phyloP scores from a whole-genome alignment of 2,797 vertebrate genomes.

The Hoplostethus atlanticus region DNA sequence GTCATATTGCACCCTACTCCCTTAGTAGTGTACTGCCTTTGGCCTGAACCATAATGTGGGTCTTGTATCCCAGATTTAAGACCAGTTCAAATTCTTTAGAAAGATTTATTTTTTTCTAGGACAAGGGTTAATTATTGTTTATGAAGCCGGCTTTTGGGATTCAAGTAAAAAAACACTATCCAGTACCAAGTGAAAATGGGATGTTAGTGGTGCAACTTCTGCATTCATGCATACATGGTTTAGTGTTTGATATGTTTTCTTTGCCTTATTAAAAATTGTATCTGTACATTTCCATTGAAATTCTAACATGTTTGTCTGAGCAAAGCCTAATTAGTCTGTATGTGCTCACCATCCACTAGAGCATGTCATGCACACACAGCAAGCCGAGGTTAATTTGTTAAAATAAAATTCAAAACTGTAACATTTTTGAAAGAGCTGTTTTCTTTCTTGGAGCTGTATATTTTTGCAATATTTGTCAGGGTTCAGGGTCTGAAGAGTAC shows the following conservation, averaged over 20 bases:
- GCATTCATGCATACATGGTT: too few species aligned
- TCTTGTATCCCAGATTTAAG: not conserved
- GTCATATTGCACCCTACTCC: not conserved
- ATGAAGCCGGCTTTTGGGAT: not conserved
- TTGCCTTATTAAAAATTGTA: not conserved
- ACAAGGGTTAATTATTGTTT: not conserved
- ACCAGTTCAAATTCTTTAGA: not conserved
- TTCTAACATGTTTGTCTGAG: not conserved
- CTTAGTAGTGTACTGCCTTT: not conserved
- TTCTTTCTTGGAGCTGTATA: not conserved
- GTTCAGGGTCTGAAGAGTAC: too few species aligned
- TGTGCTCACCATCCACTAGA: slow-evolving; percentile 26
- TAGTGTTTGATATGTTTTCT: too few species aligned
- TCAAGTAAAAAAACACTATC: not conserved
- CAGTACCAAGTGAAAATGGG: too few species aligned
- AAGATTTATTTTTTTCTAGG: not conserved
- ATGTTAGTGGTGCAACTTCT: too few species aligned
- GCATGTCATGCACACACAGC: slow-evolving; percentile 32
- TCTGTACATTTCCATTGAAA: not conserved
- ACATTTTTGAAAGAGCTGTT: not conserved
- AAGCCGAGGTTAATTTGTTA: slow-evolving; percentile 33
- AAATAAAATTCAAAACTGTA: slow-evolving; percentile 32
- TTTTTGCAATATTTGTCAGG: not conserved
- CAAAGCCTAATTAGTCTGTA: slow-evolving; percentile 26
- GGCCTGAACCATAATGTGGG: not conserved